A percentile compares a stretch with the other conserved stretches of the same genome.
phyloP scores from a whole-genome alignment of 64 coral and sea anemone genomes.

The Actinia equina region DNA sequence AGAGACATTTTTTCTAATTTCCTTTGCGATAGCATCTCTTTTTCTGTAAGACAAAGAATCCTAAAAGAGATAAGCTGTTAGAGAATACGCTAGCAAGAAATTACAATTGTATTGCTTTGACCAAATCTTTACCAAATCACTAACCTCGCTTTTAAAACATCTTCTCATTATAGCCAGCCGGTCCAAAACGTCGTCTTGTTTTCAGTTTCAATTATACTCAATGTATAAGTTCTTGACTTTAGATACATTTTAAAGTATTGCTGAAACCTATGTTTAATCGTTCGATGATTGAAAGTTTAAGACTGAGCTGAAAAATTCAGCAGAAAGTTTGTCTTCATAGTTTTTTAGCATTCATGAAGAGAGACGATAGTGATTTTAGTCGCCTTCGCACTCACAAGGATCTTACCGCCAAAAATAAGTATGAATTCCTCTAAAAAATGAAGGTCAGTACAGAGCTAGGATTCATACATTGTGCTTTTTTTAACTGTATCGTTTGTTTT shows the following conservation, averaged over 20 bases:
- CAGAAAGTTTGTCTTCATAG: neutral
- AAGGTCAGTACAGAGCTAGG: too few species aligned
- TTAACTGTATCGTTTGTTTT: neutral
- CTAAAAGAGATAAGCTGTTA: conserved; percentile 1
- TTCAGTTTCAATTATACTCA: neutral
- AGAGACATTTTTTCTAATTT: conserved; percentile 2
- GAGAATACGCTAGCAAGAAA: conserved; percentile 4
- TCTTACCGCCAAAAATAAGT: too few species aligned
- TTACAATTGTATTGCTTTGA: neutral
- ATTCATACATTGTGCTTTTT: too few species aligned
- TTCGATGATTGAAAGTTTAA: conserved; percentile 2
- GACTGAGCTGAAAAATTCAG: neutral
- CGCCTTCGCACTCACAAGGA: too few species aligned
- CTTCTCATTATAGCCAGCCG: neutral
- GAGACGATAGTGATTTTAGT: neutral
- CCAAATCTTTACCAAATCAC: neutral
- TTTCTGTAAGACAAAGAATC: conserved; percentile 5
- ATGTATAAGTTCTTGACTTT: neutral
- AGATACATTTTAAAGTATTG: neutral
- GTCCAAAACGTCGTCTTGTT: neutral
- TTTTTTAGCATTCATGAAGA: neutral
- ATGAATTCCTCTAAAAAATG: too few species aligned
- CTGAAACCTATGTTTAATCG: neutral
- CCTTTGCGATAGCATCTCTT: conserved; percentile 14
- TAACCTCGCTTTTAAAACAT: neutral